Evolutionary conservation across 2,797 vertebrate genomes (phyloP).

Genomic region (Galagoides demidoff): DNA sequence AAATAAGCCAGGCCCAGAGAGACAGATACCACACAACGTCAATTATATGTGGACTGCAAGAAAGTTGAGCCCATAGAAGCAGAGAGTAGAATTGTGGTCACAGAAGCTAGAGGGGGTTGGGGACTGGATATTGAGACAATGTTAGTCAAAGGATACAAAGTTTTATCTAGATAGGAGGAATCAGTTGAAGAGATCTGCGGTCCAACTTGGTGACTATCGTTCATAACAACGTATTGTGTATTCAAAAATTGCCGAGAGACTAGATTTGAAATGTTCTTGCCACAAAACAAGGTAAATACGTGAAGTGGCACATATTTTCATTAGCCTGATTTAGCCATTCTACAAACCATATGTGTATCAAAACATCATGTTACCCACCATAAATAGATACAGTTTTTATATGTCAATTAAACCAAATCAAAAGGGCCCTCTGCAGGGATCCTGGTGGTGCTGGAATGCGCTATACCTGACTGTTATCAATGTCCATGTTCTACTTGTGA

Average conservation of each 20-base stretch:
- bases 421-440: not conserved
- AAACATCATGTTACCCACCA: not conserved
- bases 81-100: not conserved
- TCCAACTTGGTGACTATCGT: not conserved
- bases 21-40: not conserved
- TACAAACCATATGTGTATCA: no score
- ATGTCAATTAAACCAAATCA: not conserved
- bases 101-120: not conserved
- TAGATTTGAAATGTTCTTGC: not conserved
- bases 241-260: not conserved
- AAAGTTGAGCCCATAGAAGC: not conserved
- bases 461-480: not conserved
- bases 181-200: not conserved
- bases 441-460: not conserved
- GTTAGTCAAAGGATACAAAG: not conserved
- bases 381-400: not conserved
- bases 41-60: not conserved
- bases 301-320: not conserved
- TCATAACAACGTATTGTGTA: not conserved
- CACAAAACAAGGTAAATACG: not conserved
- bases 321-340: not conserved
- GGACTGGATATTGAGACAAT: no score
- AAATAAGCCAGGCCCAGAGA: not conserved
- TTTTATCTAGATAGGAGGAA: not conserved
- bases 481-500: not conserved